A percentile compares a stretch with the other conserved stretches of the same genome.
Conservation (phyloP, 2,797 vertebrate genomes). For the Lycodopsis pacificus region DNA sequence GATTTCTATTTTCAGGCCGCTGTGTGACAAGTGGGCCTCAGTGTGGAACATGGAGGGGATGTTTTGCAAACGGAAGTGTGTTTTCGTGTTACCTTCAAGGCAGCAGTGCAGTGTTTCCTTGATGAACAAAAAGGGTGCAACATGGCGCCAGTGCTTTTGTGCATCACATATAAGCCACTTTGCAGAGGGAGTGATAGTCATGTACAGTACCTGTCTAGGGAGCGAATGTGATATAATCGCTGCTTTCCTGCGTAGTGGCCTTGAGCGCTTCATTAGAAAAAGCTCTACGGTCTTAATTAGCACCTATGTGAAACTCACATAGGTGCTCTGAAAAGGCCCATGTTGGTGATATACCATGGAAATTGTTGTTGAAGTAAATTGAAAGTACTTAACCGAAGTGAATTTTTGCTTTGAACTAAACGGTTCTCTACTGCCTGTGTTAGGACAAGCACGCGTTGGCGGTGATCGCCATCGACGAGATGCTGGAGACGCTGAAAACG, state of each 20-base stretch:
- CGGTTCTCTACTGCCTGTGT: constrained; percentile 20
- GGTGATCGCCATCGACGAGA: constrained; percentile 87
- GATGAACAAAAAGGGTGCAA: not conserved
- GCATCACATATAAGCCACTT: not conserved
- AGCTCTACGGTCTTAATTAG: not conserved
- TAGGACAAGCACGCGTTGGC: constrained; percentile 90
- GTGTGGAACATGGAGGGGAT: constrained; percentile 28
- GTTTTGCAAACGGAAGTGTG: constrained; percentile 20
- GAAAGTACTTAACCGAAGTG: not conserved
- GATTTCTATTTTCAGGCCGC: constrained; percentile 22
- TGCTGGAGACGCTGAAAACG: constrained; percentile 88
- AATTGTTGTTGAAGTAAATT: not conserved
- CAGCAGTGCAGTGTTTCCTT: constrained; percentile 9
- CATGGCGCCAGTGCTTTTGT: not conserved
- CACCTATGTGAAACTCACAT: not conserved
- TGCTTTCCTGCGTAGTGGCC: not conserved
- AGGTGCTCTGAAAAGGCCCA: not conserved
- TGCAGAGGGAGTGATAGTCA: not conserved
- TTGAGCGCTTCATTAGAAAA: constrained; percentile 6
- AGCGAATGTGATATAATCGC: not conserved
- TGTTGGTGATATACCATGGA: not conserved
- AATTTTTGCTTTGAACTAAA: not conserved
- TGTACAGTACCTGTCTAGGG: not conserved
- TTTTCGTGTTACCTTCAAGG: constrained; percentile 37
- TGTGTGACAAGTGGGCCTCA: constrained; percentile 39